Conservation (phyloP, 1,140 invertebrate genomes). For the Tribolium madens region DNA sequence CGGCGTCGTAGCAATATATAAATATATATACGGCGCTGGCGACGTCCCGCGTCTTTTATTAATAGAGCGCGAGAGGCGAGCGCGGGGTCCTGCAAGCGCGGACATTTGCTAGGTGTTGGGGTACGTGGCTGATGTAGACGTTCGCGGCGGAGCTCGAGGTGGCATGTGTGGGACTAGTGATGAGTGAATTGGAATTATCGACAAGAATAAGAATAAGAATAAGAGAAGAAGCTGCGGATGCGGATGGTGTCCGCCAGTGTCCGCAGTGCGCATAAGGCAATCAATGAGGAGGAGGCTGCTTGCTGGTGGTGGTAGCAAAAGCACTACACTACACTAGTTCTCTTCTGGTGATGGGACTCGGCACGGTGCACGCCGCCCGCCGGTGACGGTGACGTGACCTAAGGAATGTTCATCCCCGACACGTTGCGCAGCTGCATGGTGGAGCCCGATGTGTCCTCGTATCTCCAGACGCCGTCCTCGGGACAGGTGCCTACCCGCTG, state of each 20-base stretch:
- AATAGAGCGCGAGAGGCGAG: constrained; percentile 48
- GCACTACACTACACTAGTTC: too few species aligned
- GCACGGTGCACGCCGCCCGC: constrained; percentile 54
- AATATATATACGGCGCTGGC: constrained; percentile 48
- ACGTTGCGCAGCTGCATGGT: constrained; percentile 85
- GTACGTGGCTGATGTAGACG: constrained; percentile 3
- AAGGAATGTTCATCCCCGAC: constrained; percentile 85
- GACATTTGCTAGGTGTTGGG: constrained; percentile 37
- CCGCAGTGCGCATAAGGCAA: constrained; percentile 45
- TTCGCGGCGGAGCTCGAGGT: constrained; percentile 15
- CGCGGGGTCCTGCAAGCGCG: constrained; percentile 32
- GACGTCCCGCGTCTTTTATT: constrained; percentile 47
- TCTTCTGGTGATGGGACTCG: constrained; percentile 59
- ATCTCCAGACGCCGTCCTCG: constrained; percentile 83
- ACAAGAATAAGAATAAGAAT: background rate
- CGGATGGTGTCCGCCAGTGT: constrained; percentile 26
- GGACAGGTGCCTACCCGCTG: constrained; percentile 76
- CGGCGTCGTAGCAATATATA: constrained; percentile 53
- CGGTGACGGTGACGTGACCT: constrained; percentile 64
- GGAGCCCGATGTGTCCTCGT: constrained; percentile 85
- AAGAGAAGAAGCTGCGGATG: background rate
- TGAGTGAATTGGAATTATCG: constrained; percentile 32
- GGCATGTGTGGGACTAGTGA: constrained; percentile 29
- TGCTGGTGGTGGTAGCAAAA: background rate
- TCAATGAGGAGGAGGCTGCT: constrained; percentile 37